Evolutionary conservation across 2,113 vertebrate genomes (phyloP).

Genomic region (Tachuris rubrigastra): DNA sequence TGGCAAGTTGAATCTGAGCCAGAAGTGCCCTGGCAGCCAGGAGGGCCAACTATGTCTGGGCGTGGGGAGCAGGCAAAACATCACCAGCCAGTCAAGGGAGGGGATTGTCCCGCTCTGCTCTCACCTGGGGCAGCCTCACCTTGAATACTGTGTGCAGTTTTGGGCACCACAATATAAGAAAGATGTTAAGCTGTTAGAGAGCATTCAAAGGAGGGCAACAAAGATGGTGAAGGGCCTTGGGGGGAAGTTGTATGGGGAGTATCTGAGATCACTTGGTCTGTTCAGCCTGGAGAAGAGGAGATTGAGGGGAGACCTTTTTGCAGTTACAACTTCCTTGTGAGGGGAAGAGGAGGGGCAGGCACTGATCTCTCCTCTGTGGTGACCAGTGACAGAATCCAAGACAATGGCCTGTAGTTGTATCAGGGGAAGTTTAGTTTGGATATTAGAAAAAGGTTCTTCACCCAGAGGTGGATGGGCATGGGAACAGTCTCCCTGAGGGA

Average conservation of each 20-base stretch:
- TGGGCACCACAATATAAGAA: too few species aligned
- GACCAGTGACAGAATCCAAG: background rate
- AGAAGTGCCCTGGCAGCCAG: background rate
- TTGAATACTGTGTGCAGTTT: too few species aligned
- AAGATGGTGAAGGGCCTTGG: background rate
- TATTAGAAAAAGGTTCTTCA: background rate
- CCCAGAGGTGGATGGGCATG: background rate
- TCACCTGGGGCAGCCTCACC: too few species aligned
- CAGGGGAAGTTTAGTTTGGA: background rate
- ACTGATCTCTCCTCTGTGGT: background rate
- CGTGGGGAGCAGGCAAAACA: background rate
- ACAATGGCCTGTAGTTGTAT: background rate
- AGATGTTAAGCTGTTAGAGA: too few species aligned
- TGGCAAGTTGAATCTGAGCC: background rate
- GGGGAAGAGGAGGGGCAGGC: background rate
- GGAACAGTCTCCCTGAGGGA: background rate
- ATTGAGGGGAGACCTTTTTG: background rate
- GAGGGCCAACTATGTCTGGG: background rate
- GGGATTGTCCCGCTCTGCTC: background rate
- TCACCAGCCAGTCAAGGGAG: background rate
- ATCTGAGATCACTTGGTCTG: background rate
- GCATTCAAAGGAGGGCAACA: background rate
- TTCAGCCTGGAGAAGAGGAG: background rate
- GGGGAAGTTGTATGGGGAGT: background rate
- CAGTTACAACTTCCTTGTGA: background rate